Base-by-base conservation (phyloP, 2,888 invertebrate genomes). In the Melanargia galathea region DNA sequence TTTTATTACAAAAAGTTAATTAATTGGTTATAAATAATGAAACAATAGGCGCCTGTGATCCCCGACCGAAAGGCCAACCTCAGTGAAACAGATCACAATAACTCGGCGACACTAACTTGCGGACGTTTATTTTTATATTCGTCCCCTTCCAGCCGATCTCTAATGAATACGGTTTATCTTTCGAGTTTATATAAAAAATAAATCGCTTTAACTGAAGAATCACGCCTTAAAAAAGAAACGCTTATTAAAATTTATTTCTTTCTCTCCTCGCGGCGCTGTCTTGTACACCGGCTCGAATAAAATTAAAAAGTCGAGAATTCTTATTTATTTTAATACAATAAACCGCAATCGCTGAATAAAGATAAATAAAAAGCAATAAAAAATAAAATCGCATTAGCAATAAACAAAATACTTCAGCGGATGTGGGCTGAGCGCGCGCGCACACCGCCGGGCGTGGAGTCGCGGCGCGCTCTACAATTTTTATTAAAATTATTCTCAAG, bases 281-380 rank as follows among this genome's bases (percentile, higher is more conserved):
- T 87, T 90, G 91, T 90, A 90, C 89, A 84, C 82, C 80, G 88
- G 75, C 82, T 82, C 83, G 84, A 90, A 91, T 88, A 91, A 91
- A 91, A 91, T 91, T 90, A 90, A 91, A 91, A 90, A 90, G 89
- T 90, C 89, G 84, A 88, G 89, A 90, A 90, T 90, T 91, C 90
- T 90, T 91, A 90, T 91, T 91, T 91, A 91, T 91, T 90, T 91
- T 91, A 90, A 91, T 91, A 91, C 90, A 91, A 91, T 91, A 91
- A 90, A 91, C 90, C 87, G 90, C 91, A 90, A 91, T 90, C 91
- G 90, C 85, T 90, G 90, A 91, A 91, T 91, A 90, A 90, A 90
- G 90, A 91, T 91, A 91, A 91, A 91, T 90, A 90, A 90, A 91
- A 90, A 83, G 87, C 84, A 90, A 90, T 91, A 90, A 91, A 90